These are phyloP conservation scores for Drosophila fuyamai DNA, from an alignment of 1,140 invertebrate genomes.

Conservation along the genomic window DNA sequence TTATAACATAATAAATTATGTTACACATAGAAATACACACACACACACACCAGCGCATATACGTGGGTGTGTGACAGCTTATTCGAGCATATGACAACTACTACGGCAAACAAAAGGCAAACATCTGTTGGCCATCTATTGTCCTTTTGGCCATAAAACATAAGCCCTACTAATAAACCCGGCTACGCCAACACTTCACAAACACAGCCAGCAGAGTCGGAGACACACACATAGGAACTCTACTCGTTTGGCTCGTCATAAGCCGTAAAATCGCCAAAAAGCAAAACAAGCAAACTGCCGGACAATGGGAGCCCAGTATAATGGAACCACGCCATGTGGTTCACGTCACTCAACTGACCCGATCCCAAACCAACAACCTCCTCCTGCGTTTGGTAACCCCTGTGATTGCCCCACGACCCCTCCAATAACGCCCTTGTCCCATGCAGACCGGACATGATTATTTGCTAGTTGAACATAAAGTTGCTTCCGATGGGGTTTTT, in stretches of 20 bases:
- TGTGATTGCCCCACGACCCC: constrained; percentile 40
- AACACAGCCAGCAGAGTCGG: constrained; percentile 21
- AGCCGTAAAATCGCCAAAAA: constrained; percentile 83
- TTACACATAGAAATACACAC: constrained; percentile 43
- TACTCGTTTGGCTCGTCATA: constrained; percentile 67
- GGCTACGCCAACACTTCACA: constrained; percentile 69
- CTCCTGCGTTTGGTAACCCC: constrained; percentile 13
- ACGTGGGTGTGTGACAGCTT: constrained; percentile 69
- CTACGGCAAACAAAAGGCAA: constrained; percentile 72
- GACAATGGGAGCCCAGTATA: constrained; percentile 53
- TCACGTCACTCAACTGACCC: constrained; percentile 74
- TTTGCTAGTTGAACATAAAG: constrained; percentile 83
- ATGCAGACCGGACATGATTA: constrained; percentile 72
- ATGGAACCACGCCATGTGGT: constrained; percentile 57
- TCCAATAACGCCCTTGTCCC: constrained; percentile 35
- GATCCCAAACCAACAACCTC: constrained; percentile 6
- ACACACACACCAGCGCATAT: constrained; percentile 3
- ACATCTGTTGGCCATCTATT: constrained; percentile 82
- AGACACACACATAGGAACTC: constrained; percentile 23
- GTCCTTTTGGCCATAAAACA: constrained; percentile 80
- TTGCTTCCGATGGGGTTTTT: constrained; percentile 22
- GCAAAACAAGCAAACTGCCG: constrained; percentile 76
- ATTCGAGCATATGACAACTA: constrained; percentile 81
- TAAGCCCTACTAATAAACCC: constrained; percentile 82
- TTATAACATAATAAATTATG: constrained; percentile 83